These are phyloP conservation scores for Lerema accius DNA, from an alignment of 1,140 invertebrate species.

Conservation along the genomic window DNA sequence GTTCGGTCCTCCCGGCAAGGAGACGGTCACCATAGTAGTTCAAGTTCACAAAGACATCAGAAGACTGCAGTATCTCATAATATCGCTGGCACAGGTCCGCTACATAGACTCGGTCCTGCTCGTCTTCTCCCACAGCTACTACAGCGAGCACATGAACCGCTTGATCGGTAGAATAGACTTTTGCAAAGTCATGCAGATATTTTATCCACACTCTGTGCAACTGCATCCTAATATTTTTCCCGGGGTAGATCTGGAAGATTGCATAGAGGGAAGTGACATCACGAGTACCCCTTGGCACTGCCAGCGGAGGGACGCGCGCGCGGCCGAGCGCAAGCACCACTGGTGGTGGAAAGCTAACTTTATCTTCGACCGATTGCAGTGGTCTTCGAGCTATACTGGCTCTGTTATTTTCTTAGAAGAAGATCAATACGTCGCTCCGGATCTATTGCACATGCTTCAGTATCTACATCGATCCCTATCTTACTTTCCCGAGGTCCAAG, in stretches of 20 bases:
- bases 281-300: constrained; percentile 88
- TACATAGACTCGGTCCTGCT: constrained; percentile 93
- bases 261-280: constrained; percentile 88
- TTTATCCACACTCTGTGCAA: constrained; percentile 97
- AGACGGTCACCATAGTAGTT: constrained; percentile 39
- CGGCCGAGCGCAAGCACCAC: constrained; percentile 98
- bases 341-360: constrained; percentile 97
- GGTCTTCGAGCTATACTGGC: constrained; percentile 21
- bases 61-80: constrained; percentile 94
- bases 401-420: constrained; percentile 38
- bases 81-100: constrained; percentile 91
- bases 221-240: constrained; percentile 94
- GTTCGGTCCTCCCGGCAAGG: constrained; percentile 22
- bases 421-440: constrained; percentile 36
- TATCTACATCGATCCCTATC: constrained; percentile 79
- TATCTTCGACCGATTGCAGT: constrained; percentile 33
- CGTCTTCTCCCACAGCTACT: constrained; percentile 97
- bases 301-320: constrained; percentile 95
- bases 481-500: constrained; percentile 44
- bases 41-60: constrained; percentile 95
- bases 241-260: constrained; percentile 96
- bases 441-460: constrained; percentile 43
- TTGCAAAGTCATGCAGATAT: constrained; percentile 95
- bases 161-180: constrained; percentile 93
- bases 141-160: constrained; percentile 93